Conservation (phyloP, 2,113 vertebrate genomes). For the Dascyllus trimaculatus region DNA sequence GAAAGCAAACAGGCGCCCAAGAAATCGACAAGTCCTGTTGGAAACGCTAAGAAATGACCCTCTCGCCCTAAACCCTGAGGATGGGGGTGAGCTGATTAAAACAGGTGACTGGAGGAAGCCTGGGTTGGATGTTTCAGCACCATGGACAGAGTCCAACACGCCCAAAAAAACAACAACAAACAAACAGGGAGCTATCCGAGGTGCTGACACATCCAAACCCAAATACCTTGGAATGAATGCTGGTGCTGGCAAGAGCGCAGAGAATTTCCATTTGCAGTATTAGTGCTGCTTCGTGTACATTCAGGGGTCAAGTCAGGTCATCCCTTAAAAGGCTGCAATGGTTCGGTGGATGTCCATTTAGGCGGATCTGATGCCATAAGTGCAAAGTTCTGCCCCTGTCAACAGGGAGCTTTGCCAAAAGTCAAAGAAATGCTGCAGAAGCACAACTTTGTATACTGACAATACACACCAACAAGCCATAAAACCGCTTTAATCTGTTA, state of each 20-base stretch:
- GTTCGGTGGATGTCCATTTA: constrained; percentile 4
- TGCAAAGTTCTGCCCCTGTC: constrained; percentile 2
- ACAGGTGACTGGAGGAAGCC: not conserved
- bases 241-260: constrained; percentile 5
- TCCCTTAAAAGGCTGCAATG: constrained; percentile 36
- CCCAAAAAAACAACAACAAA: constrained; percentile 23
- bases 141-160: constrained; percentile 35
- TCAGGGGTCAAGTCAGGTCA: constrained; percentile 36
- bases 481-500: not conserved
- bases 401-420: not conserved
- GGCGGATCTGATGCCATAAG: not conserved
- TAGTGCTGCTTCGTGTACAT: constrained; percentile 13
- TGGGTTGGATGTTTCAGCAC: constrained; percentile 32
- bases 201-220: constrained; percentile 50
- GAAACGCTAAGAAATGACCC: constrained; percentile 5
- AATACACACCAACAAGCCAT: not conserved
- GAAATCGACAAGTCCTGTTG: constrained; percentile 51
- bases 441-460: not conserved
- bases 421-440: not conserved
- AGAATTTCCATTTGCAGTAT: constrained; percentile 45
- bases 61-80: not conserved
- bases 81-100: constrained; percentile 5
- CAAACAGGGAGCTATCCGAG: constrained; percentile 46
- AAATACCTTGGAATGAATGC: constrained; percentile 11
- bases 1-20: constrained; percentile 67